These are phyloP conservation scores for Erpetoichthys calabaricus DNA, from an alignment of 2,797 vertebrate genomes.

Conservation along the genomic window DNA sequence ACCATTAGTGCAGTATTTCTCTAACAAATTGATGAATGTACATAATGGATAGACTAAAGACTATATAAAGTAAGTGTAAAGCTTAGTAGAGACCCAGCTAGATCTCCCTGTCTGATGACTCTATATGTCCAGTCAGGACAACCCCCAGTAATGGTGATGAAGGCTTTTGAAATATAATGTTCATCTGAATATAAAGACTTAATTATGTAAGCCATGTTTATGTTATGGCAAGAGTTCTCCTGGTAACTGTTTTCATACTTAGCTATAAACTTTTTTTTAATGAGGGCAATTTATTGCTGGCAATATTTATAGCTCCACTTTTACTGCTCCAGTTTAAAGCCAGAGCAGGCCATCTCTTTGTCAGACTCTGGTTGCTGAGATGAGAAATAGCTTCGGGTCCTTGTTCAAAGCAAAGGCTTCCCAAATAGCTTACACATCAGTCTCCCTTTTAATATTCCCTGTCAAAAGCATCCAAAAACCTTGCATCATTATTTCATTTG, in stretches of 20 bases:
- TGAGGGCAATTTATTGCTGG: background rate
- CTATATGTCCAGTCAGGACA: no score
- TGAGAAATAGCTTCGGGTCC: background rate
- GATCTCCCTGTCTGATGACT: no score
- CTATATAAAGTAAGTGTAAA: no score
- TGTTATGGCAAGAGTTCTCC: background rate
- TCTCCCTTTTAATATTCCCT: constrained; percentile 2
- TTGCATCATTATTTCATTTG: background rate
- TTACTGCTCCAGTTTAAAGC: background rate
- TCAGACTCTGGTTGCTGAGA: background rate
- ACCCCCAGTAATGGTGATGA: no score
- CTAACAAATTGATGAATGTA: no score
- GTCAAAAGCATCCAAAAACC: constrained; percentile 1
- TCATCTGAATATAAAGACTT: background rate
- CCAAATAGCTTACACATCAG: constrained; percentile 5
- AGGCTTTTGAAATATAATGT: no score
- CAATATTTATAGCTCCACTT: constrained; percentile 1
- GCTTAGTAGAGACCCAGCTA: no score
- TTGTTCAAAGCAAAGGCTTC: background rate
- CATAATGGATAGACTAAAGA: no score
- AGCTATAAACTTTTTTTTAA: background rate
- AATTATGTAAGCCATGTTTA: background rate
- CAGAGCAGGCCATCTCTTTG: background rate
- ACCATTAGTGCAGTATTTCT: no score
- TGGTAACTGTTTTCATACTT: background rate